Evolutionary conservation across 2,888 invertebrate genomes (phyloP).

Genomic region (Agriopis leucophaearia): DNA sequence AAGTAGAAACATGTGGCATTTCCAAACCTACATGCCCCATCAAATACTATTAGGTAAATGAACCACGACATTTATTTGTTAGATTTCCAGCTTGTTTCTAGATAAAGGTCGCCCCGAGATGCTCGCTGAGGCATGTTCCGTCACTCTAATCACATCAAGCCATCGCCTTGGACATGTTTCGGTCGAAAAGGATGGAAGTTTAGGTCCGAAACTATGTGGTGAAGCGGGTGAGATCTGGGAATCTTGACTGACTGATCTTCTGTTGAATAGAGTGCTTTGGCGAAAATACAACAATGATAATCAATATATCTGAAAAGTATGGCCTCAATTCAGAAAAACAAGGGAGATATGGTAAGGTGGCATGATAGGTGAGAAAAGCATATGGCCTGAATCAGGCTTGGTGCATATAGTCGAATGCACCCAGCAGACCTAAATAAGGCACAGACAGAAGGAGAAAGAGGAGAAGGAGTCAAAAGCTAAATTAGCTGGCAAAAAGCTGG

Average conservation of each 20-base stretch:
- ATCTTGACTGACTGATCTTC: neutral
- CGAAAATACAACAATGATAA: too few relatives aligned
- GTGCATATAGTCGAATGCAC: neutral
- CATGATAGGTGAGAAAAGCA: too few relatives aligned
- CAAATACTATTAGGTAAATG: neutral
- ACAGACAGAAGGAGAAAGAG: too few relatives aligned
- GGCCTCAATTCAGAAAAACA: neutral
- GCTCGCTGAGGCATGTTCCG: constrained; percentile 18
- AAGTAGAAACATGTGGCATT: too few relatives aligned
- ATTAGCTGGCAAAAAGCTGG: too few relatives aligned
- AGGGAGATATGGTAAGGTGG: too few relatives aligned
- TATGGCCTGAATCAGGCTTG: too few relatives aligned
- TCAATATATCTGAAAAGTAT: neutral
- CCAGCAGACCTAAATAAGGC: too few relatives aligned
- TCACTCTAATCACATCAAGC: constrained; percentile 28
- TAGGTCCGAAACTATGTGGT: constrained; percentile 7
- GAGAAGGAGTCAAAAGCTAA: too few relatives aligned
- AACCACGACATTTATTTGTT: constrained; percentile 1
- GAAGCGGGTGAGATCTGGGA: neutral
- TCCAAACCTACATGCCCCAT: neutral
- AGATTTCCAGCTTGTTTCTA: neutral
- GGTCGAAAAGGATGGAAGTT: neutral
- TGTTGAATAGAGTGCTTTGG: neutral
- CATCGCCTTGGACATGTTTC: neutral
- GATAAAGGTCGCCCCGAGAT: neutral